These are phyloP conservation scores for Prunella strophiata DNA, from an alignment of 2,797 vertebrate species.

Conservation along the genomic window DNA sequence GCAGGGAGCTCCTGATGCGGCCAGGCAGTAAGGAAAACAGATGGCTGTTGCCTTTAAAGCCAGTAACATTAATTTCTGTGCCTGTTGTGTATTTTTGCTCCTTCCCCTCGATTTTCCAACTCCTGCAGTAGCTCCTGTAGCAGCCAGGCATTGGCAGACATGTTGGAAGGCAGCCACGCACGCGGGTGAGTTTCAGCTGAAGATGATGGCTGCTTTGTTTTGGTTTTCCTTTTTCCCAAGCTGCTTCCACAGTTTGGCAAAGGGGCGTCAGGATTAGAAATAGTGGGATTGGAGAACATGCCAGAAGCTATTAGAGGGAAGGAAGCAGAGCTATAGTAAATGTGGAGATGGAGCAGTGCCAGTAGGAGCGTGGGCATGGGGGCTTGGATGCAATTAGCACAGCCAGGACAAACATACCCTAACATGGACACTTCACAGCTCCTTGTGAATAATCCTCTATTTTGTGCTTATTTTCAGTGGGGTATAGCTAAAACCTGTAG, in stretches of 20 bases:
- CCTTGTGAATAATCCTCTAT: neutral
- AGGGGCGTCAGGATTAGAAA: constrained; percentile 14
- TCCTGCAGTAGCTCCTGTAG: neutral
- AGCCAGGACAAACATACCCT: neutral
- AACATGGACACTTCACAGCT: neutral
- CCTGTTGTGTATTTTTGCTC: constrained; percentile 25
- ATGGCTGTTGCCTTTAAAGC: constrained; percentile 53
- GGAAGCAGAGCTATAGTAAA: constrained; percentile 3
- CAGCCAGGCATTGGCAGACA: neutral
- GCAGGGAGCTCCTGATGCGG: constrained; percentile 25
- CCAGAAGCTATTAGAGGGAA: constrained; percentile 20
- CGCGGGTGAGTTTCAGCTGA: constrained; percentile 1
- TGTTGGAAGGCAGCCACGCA: constrained; percentile 37
- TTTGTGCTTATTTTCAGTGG: neutral
- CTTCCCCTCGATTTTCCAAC: neutral
- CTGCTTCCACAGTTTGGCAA: constrained; percentile 31
- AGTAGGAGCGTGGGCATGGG: neutral
- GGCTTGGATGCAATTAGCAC: constrained; percentile 14
- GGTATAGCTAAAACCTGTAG: neutral
- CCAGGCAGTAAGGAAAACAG: constrained; percentile 53
- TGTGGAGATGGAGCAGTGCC: constrained; percentile 21
- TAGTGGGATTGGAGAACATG: neutral
- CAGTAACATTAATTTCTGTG: constrained; percentile 16
- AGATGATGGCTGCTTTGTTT: constrained; percentile 51
- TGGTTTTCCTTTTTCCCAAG: constrained; percentile 9